phyloP scores from a whole-genome alignment of 2,888 invertebrate genomes.

The Gandaritis pyraliata region DNA sequence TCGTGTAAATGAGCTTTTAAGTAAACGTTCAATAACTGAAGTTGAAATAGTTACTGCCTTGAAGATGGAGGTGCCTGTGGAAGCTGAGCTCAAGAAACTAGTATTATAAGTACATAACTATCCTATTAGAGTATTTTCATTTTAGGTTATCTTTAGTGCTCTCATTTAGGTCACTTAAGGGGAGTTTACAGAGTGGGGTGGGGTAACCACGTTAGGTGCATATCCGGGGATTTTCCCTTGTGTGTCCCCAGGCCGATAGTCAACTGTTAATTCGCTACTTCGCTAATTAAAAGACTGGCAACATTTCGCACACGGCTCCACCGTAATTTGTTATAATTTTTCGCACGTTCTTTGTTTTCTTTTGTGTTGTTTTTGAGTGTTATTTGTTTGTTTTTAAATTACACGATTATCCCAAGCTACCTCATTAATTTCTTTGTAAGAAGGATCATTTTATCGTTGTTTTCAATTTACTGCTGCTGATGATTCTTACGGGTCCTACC shows the following conservation, averaged over 20 bases:
- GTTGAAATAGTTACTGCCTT: neutral
- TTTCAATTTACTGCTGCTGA: too few species aligned
- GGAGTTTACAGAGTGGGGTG: neutral
- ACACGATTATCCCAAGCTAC: conserved; percentile 3
- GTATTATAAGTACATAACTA: too few species aligned
- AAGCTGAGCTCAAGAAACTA: neutral
- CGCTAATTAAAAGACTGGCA: conserved; percentile 19
- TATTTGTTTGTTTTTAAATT: conserved; percentile 20
- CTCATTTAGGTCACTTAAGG: too few species aligned
- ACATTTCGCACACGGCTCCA: neutral
- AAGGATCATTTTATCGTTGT: neutral
- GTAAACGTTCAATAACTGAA: neutral
- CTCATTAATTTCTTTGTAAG: conserved; percentile 12
- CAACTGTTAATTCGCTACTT: conserved; percentile 11
- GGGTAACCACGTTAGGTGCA: neutral
- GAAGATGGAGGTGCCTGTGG: neutral
- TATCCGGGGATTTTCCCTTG: neutral
- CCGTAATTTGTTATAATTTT: conserved; percentile 16
- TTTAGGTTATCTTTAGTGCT: too few species aligned
- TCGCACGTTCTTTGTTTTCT: conserved; percentile 7
- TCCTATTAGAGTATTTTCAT: too few species aligned
- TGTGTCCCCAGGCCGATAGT: conserved; percentile 5
- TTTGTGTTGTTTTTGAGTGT: conserved; percentile 10
- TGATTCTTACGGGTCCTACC: neutral
- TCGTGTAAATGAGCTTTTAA: neutral